A percentile compares a stretch with the other conserved stretches of the same genome.
Conservation (phyloP, 2,888 invertebrate species). For the Tryphoninae sp. region DNA sequence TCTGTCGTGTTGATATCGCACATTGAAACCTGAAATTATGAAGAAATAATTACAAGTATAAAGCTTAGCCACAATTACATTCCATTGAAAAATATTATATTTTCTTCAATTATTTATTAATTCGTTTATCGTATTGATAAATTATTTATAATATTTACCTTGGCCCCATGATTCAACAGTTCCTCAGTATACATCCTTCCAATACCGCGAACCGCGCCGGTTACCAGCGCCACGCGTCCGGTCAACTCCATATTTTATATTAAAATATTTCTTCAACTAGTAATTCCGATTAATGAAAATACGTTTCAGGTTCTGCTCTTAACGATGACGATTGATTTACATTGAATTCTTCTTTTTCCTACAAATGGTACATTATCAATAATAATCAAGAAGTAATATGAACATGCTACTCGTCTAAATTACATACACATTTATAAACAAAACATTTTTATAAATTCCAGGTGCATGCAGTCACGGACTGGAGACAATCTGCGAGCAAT, state of each 20-base stretch:
- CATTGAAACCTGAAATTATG: constrained; percentile 85
- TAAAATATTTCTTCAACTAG: constrained; percentile 11
- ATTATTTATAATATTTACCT: constrained; percentile 82
- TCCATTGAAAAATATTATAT: constrained; percentile 22
- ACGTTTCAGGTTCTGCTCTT: not conserved
- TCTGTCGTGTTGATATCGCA: constrained; percentile 89
- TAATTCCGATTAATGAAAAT: constrained; percentile 25
- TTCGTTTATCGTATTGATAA: constrained; percentile 1
- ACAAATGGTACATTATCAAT: not conserved
- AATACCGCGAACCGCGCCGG: constrained; percentile 89
- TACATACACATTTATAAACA: too few relatives aligned
- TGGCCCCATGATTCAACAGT: constrained; percentile 87
- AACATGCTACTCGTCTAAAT: not conserved
- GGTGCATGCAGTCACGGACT: not conserved
- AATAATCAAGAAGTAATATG: not conserved
- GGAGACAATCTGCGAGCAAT: not conserved
- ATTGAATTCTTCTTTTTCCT: not conserved
- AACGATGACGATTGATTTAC: not conserved
- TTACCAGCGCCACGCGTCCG: constrained; percentile 88
- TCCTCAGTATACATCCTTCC: constrained; percentile 89
- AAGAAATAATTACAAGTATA: constrained; percentile 6
- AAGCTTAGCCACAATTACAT: not conserved
- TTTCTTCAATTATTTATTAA: not conserved
- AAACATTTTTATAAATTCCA: too few relatives aligned
- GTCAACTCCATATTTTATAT: constrained; percentile 85